Evolutionary conservation across 2,113 vertebrate species (phyloP).

Genomic region (Peromyscus polionotus): DNA sequence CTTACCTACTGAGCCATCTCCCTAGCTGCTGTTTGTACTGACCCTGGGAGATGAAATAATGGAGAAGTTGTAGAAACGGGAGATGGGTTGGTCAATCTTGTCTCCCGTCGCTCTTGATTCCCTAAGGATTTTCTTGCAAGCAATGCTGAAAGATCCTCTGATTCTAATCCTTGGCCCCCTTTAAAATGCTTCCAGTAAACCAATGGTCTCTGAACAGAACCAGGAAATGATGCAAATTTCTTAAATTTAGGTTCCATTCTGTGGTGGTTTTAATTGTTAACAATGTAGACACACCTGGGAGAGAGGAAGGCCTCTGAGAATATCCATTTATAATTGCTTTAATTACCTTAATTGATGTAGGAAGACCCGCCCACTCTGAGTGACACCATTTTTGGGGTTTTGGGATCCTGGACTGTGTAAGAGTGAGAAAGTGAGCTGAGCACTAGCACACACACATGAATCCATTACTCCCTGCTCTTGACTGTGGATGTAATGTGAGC

Average conservation of each 20-base stretch:
- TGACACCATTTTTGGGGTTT: neutral
- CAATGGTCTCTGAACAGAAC: conserved; percentile 1
- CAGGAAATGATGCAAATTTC: conserved; percentile 37
- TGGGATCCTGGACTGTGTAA: neutral
- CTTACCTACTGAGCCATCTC: neutral
- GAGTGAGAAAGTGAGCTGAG: neutral
- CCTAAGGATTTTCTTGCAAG: neutral
- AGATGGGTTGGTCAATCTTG: neutral
- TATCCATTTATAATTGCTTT: neutral
- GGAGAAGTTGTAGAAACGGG: neutral
- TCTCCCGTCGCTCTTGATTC: neutral
- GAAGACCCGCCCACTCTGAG: no score
- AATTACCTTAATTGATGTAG: neutral
- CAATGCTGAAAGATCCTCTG: neutral
- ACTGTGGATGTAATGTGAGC: neutral
- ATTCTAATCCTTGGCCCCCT: neutral
- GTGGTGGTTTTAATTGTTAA: neutral
- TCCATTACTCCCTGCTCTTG: neutral
- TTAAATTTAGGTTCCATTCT: conserved; percentile 27
- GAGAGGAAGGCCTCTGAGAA: neutral
- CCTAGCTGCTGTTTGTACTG: neutral
- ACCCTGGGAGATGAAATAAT: neutral
- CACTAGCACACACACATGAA: neutral
- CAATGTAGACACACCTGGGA: neutral
- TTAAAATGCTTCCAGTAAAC: conserved; percentile 20